A percentile compares a stretch with the other conserved stretches of the same genome.
These are phyloP conservation scores for Thecocarcelia acutangulata DNA, from an alignment of 2,888 invertebrate genomes.

Conservation along the genomic window DNA sequence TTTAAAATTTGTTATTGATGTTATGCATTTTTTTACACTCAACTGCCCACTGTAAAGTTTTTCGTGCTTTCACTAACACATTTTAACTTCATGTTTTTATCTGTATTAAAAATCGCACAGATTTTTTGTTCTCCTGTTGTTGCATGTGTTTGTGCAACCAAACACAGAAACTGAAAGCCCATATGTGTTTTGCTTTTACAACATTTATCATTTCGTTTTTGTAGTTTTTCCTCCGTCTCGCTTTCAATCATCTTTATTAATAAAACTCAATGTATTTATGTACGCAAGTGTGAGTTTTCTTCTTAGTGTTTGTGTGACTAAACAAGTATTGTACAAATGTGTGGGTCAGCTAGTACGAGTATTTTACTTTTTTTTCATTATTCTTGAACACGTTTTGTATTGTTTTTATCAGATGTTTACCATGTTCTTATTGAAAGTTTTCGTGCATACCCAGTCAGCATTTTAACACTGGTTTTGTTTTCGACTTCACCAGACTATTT, in stretches of 20 bases:
- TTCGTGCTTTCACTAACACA: conserved; percentile 2
- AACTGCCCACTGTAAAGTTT: too few species aligned
- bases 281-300: neutral
- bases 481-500: too few species aligned
- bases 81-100: neutral
- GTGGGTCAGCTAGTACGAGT: conserved; percentile 25
- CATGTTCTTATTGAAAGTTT: too few species aligned
- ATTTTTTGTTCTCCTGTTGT: neutral
- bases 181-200: neutral
- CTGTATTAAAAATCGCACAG: neutral
- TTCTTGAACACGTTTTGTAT: neutral
- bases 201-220: conserved; percentile 16
- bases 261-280: neutral
- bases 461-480: too few species aligned
- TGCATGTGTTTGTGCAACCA: neutral
- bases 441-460: too few species aligned
- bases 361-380: too few species aligned
- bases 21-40: too few species aligned
- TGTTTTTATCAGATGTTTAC: conserved; percentile 5
- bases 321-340: conserved; percentile 70
- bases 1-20: too few species aligned
- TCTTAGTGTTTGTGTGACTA: conserved; percentile 68
- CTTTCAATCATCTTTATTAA: conserved; percentile 30
- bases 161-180: neutral
- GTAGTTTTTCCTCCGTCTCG: neutral